Evolutionary conservation across 2,113 vertebrate species (phyloP).

Genomic region (Saguinus imperator): DNA sequence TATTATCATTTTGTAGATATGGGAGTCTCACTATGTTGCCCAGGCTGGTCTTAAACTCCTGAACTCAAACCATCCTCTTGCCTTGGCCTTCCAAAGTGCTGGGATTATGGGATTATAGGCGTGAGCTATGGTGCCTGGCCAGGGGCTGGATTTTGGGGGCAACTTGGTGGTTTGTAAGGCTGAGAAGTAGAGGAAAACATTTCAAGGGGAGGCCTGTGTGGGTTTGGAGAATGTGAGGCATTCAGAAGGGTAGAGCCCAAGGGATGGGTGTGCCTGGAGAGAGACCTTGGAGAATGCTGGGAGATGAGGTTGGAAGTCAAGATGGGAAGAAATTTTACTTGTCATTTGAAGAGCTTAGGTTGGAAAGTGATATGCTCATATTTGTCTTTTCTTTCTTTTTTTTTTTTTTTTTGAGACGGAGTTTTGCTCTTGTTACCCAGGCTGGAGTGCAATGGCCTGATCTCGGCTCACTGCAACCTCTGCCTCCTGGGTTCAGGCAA

Average conservation of each 20-base stretch:
- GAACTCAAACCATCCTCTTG: too few species aligned
- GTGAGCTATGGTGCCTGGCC: too few species aligned
- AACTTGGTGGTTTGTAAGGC: background rate
- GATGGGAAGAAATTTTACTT: background rate
- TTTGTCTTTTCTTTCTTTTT: background rate
- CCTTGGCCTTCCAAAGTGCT: too few species aligned
- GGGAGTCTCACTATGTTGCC: too few species aligned
- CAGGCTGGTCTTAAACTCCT: too few species aligned
- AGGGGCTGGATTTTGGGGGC: background rate
- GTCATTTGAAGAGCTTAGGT: background rate
- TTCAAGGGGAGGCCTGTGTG: background rate
- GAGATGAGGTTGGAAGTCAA: background rate
- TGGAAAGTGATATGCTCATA: background rate
- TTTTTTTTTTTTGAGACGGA: too few species aligned
- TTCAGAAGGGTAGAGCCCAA: background rate
- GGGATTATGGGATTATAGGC: too few species aligned
- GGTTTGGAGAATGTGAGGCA: background rate
- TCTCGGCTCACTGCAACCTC: too few species aligned
- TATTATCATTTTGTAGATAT: too few species aligned
- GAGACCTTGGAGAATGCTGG: background rate
- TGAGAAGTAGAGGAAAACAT: background rate
- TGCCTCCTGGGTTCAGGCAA: too few species aligned
- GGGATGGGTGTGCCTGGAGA: background rate
- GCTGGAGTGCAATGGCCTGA: too few species aligned
- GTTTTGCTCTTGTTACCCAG: too few species aligned